These are phyloP conservation scores for Drosophila mayaguana DNA, from an alignment of 2,888 invertebrate species.

Conservation along the genomic window DNA sequence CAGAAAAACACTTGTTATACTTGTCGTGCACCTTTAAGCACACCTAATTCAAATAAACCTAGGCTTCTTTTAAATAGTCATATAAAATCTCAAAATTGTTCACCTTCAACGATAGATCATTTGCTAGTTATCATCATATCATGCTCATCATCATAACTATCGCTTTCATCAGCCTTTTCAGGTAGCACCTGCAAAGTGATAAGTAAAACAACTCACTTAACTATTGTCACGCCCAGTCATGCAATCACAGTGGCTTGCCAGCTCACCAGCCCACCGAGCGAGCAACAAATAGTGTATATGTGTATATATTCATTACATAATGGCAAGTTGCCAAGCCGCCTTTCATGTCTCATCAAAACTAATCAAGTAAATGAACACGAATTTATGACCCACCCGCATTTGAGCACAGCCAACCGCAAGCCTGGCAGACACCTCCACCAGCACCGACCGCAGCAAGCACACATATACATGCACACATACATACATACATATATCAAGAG, in stretches of 20 bases:
- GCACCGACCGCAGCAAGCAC: constrained; percentile 27
- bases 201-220: constrained; percentile 29
- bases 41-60: too few relatives aligned
- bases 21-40: too few relatives aligned
- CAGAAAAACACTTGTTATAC: too few relatives aligned
- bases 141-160: neutral
- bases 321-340: constrained; percentile 69
- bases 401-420: constrained; percentile 64
- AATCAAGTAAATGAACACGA: constrained; percentile 81
- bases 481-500: constrained; percentile 5
- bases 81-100: neutral
- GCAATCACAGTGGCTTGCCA: constrained; percentile 14
- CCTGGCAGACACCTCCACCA: constrained; percentile 58
- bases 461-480: neutral
- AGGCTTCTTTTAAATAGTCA: too few relatives aligned
- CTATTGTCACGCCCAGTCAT: constrained; percentile 28
- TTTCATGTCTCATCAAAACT: constrained; percentile 80
- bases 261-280: constrained; percentile 1
- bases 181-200: constrained; percentile 27
- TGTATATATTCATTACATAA: constrained; percentile 64
- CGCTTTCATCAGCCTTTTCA: constrained; percentile 14
- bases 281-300: constrained; percentile 38
- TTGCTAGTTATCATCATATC: neutral
- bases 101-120: neutral
- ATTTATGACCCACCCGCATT: constrained; percentile 57